Evolutionary conservation across 2,797 vertebrate genomes (phyloP), one percentile per base, ranked within the genome.

Genomic region (Liparis tanakae): DNA sequence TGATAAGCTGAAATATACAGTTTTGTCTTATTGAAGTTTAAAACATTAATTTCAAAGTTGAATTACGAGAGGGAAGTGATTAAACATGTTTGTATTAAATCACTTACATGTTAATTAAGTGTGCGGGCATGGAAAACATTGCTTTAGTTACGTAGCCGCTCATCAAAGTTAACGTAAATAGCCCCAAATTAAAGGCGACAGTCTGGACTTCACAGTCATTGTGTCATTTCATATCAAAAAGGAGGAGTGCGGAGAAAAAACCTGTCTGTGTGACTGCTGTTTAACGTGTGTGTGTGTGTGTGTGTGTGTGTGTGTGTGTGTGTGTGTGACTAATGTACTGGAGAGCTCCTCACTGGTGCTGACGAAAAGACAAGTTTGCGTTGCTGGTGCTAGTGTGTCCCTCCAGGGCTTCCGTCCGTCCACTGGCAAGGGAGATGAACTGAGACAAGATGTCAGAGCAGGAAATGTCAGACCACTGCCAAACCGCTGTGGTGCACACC

Each of bases 361-460:
- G 90, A 92, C 89, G 89, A 93, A 93, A 93, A 93, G 91, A 94
- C 89, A 92, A 92, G 88, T 93, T 95, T 93, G 90, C 80, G 81
- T 91, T 39, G 80, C 85, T 88, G 88, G 89, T 88, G 90, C 86
- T 70, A 81, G 80, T 88, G 74, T 90, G 86, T 93, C 86, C 91
- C 93, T 93, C 78, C 85, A 89, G 91, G 92, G 92, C 88, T 86
- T 81, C 87, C 82, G 89, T 92, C 90, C 87, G 79, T 91, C 91
- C 90, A 86, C 80, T 85, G 78, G 86, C 83, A 81, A 74, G 83
- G 87, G 85, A 92, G 89, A 94, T 93, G 89, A 94, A 94, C 91
- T 92, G 86, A 94, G 94, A 94, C 93, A 94, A 91, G 93, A 93
- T 92, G 92, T 90, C 91, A 93, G 90, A 90, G 91, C 84, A 90